Conservation (phyloP, 2,113 vertebrate species). For the Phalacrocorax aristotelis region DNA sequence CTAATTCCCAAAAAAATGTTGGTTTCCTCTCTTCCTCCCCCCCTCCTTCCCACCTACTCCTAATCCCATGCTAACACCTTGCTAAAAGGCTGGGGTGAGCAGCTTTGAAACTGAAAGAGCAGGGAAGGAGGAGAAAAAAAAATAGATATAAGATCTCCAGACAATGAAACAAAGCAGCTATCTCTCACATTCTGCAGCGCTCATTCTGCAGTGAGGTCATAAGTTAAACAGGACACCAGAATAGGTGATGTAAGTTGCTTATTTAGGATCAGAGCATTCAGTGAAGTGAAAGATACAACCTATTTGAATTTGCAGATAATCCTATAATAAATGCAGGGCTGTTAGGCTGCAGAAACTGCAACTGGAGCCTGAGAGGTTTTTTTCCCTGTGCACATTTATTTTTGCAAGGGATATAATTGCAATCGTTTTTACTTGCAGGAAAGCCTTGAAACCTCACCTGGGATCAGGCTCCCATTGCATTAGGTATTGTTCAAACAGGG, state of each 20-base stretch:
- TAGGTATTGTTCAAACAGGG: neutral
- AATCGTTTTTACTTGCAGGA: neutral
- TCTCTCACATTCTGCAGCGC: conserved; percentile 46
- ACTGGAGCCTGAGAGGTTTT: neutral
- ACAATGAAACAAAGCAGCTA: conserved; percentile 49
- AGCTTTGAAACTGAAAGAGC: conserved; percentile 8
- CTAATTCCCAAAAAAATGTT: neutral
- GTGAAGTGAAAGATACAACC: conserved; percentile 31
- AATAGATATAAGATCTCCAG: conserved; percentile 36
- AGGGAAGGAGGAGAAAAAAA: neutral
- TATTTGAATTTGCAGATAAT: conserved; percentile 32
- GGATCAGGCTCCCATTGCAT: neutral
- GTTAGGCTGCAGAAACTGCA: conserved; percentile 17
- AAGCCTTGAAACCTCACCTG: conserved; percentile 29
- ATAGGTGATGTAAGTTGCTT: conserved; percentile 66
- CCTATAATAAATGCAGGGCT: neutral
- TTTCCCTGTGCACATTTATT: neutral
- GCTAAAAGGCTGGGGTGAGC: neutral
- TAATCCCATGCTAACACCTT: conserved; percentile 52
- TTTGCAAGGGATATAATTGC: conserved; percentile 11
- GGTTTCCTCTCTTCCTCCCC: conserved; percentile 22
- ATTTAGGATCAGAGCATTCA: conserved; percentile 52
- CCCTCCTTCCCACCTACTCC: neutral
- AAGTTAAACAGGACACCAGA: conserved; percentile 65
- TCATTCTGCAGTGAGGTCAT: conserved; percentile 60